Conservation (phyloP, 1,140 invertebrate species). For the Drosophila nebulosa region DNA sequence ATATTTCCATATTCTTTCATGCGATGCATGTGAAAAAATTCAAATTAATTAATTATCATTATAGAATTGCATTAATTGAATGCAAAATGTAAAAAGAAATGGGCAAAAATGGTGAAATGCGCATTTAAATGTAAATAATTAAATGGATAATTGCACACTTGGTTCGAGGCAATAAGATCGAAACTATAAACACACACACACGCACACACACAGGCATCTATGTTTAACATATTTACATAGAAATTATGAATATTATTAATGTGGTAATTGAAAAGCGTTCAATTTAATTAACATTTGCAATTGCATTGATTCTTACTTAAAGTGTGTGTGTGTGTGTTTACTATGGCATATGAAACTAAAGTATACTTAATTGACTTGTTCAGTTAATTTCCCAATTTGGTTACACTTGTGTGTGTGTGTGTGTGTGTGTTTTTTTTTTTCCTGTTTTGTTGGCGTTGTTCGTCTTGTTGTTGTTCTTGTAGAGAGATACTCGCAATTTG, state of each 20-base stretch:
- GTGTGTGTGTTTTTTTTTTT: too few relatives aligned
- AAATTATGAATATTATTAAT: not conserved
- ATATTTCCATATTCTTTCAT: not conserved
- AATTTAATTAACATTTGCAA: not conserved
- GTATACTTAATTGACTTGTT: not conserved
- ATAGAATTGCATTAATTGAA: conserved; percentile 65
- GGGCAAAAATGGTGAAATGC: conserved; percentile 10
- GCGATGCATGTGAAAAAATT: conserved; percentile 15
- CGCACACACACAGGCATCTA: not conserved
- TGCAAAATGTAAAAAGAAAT: conserved; percentile 21
- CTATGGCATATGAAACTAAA: not conserved
- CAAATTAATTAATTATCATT: conserved; percentile 66
- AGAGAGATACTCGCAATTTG: not conserved
- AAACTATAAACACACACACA: not conserved
- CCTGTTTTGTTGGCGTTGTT: too few relatives aligned
- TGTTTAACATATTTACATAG: not conserved
- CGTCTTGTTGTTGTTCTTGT: too few relatives aligned
- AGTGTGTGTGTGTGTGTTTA: not conserved
- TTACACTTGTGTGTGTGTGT: too few relatives aligned
- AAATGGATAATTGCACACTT: conserved; percentile 26
- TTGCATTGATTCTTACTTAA: not conserved
- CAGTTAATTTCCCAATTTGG: not conserved
- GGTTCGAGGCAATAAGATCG: conserved; percentile 1
- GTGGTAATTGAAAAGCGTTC: not conserved
- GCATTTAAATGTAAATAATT: conserved; percentile 65